Evolutionary conservation across 2,888 invertebrate genomes (phyloP).

Genomic region (Perizoma flavofasciatum): DNA sequence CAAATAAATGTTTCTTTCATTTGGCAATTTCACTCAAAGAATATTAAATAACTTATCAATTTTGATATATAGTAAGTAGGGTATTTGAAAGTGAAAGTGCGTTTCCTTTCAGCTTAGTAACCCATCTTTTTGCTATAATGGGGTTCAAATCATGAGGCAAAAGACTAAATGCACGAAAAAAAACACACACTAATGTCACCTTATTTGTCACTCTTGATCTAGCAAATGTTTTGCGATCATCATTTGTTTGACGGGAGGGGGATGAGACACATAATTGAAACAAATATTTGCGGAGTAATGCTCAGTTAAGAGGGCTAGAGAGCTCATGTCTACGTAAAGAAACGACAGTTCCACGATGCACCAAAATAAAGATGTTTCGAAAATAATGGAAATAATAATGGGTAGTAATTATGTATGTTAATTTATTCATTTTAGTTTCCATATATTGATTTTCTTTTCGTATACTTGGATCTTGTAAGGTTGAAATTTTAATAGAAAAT

Average conservation of each 20-base stretch:
- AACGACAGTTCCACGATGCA: too few species aligned
- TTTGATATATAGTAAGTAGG: too few species aligned
- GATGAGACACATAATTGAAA: constrained; percentile 69
- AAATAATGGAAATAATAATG: too few species aligned
- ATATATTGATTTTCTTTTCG: too few species aligned
- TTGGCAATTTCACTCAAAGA: constrained; percentile 17
- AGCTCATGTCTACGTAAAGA: constrained; percentile 4
- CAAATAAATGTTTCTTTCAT: constrained; percentile 28
- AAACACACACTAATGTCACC: constrained; percentile 38
- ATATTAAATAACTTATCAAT: too few species aligned
- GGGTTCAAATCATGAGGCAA: constrained; percentile 3
- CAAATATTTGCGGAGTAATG: constrained; percentile 75
- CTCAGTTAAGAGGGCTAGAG: constrained; percentile 43
- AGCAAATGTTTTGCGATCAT: constrained; percentile 69
- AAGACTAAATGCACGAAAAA: constrained; percentile 20
- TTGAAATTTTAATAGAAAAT: too few species aligned
- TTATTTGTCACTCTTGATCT: constrained; percentile 59
- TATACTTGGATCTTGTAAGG: too few species aligned
- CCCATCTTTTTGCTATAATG: not conserved
- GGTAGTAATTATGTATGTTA: too few species aligned
- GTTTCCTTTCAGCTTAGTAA: too few species aligned
- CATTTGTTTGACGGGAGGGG: constrained; percentile 62
- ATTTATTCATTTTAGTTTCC: too few species aligned
- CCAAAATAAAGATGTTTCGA: too few species aligned
- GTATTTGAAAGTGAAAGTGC: too few species aligned